Evolutionary conservation across 1,140 invertebrate genomes (phyloP).

Genomic region (Drosophila asahinai): DNA sequence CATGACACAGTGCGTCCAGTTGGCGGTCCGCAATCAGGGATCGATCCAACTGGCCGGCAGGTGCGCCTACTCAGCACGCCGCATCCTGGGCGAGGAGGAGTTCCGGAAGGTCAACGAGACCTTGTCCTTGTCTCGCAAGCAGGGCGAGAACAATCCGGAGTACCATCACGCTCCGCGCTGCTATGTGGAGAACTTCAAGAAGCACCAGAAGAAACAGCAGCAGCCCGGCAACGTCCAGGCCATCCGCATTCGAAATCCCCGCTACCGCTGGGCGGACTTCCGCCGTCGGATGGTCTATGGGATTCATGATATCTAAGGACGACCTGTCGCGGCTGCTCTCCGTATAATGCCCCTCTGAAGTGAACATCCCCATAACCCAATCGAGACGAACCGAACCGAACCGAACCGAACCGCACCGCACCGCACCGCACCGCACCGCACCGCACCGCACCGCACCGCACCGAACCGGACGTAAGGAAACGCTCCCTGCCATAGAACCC

Average conservation of each 20-base stretch:
- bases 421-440: too few species aligned
- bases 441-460: too few species aligned
- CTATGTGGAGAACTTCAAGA: conserved; percentile 39
- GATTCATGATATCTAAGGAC: conserved; percentile 34
- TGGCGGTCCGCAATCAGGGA: neutral
- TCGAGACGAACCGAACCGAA: too few species aligned
- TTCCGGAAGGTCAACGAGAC: neutral
- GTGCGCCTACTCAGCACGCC: neutral
- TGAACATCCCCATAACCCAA: too few species aligned
- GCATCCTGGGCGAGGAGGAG: neutral
- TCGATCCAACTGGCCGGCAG: neutral
- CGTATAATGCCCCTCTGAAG: too few species aligned
- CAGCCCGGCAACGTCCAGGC: neutral
- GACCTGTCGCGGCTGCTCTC: too few species aligned
- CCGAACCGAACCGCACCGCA: too few species aligned
- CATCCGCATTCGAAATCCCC: conserved; percentile 27
- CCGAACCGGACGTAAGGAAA: too few species aligned
- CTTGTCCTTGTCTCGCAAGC: neutral
- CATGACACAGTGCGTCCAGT: neutral
- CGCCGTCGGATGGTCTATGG: conserved; percentile 56
- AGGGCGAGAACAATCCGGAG: conserved; percentile 46
- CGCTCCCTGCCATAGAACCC: too few species aligned
- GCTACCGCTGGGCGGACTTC: conserved; percentile 56
- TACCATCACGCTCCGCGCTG: conserved; percentile 47
- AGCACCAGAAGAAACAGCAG: conserved; percentile 20